These are phyloP conservation scores for Drosophila borealis DNA, from an alignment of 2,888 invertebrate species.

Conservation along the genomic window DNA sequence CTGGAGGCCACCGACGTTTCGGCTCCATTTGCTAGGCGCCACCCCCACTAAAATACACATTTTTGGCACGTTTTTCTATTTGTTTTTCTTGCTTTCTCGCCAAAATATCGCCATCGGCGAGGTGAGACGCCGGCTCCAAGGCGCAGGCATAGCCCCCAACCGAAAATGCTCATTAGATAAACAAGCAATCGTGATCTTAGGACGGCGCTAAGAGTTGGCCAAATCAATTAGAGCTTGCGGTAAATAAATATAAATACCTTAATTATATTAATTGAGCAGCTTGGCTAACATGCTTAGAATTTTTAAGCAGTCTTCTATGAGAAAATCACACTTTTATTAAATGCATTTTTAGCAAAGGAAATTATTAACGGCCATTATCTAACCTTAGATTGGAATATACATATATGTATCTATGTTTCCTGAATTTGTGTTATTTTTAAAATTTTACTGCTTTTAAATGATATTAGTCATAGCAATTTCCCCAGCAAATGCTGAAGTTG, in stretches of 20 bases:
- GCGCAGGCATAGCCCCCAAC: slow-evolving; percentile 41
- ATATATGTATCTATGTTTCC: neutral
- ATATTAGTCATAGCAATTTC: no score
- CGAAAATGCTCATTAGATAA: slow-evolving; percentile 32
- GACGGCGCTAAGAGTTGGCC: slow-evolving; percentile 44
- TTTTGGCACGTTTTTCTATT: slow-evolving; percentile 58
- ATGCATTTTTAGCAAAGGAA: slow-evolving; percentile 7
- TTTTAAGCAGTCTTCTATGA: slow-evolving; percentile 14
- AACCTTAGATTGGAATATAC: neutral
- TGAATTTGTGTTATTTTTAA: neutral
- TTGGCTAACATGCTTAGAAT: slow-evolving; percentile 16
- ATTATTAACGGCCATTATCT: slow-evolving; percentile 13
- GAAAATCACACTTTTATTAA: slow-evolving; percentile 32
- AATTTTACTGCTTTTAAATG: neutral
- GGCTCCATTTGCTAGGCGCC: slow-evolving; percentile 54
- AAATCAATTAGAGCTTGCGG: slow-evolving; percentile 50
- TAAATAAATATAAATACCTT: slow-evolving; percentile 26
- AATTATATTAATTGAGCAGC: slow-evolving; percentile 39
- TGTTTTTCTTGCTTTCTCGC: slow-evolving; percentile 66
- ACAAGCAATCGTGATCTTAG: slow-evolving; percentile 51
- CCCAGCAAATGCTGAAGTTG: no score
- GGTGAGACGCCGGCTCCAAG: slow-evolving; percentile 36
- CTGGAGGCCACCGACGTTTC: slow-evolving; percentile 66
- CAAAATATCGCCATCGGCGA: slow-evolving; percentile 61
- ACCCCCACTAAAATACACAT: slow-evolving; percentile 58